phyloP scores from a whole-genome alignment of 1,140 invertebrate species.

The Neotoxoptera formosana region DNA sequence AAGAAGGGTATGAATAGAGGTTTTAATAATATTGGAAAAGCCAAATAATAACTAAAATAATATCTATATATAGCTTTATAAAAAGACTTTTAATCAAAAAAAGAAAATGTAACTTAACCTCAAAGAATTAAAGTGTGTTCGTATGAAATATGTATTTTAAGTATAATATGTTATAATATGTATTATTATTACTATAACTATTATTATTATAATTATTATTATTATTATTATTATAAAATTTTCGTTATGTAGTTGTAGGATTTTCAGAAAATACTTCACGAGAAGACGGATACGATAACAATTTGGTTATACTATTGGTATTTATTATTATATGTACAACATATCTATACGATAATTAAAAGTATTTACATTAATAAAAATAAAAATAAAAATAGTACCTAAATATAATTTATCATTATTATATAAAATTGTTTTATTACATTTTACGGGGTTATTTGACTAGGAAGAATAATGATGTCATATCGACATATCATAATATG shows the following conservation, averaged over 20 bases:
- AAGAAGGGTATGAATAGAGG: conserved; percentile 44
- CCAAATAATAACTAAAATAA: conserved; percentile 41
- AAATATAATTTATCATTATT: conserved; percentile 23
- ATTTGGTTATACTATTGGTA: conserved; percentile 42
- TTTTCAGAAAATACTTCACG: conserved; percentile 25
- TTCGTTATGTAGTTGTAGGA: conserved; percentile 57
- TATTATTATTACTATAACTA: conserved; percentile 46
- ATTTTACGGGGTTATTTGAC: conserved; percentile 42
- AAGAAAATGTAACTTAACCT: conserved; percentile 38
- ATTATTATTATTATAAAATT: conserved; percentile 37
- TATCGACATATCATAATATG: not conserved
- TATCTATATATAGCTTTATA: conserved; percentile 32
- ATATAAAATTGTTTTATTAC: not conserved
- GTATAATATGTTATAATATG: conserved; percentile 30
- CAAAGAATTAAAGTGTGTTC: conserved; percentile 55
- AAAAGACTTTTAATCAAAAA: conserved; percentile 54
- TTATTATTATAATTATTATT: conserved; percentile 43
- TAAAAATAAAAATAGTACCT: conserved; percentile 36
- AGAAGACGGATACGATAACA: conserved; percentile 25
- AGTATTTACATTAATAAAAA: conserved; percentile 51
- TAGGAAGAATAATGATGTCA: conserved; percentile 48
- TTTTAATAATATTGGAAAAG: conserved; percentile 12
- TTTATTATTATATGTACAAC: conserved; percentile 54
- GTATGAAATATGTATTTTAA: conserved; percentile 51
- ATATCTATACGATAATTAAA: conserved; percentile 45